phyloP scores from a whole-genome alignment of 2,888 invertebrate genomes.

The Metellina segmentata region DNA sequence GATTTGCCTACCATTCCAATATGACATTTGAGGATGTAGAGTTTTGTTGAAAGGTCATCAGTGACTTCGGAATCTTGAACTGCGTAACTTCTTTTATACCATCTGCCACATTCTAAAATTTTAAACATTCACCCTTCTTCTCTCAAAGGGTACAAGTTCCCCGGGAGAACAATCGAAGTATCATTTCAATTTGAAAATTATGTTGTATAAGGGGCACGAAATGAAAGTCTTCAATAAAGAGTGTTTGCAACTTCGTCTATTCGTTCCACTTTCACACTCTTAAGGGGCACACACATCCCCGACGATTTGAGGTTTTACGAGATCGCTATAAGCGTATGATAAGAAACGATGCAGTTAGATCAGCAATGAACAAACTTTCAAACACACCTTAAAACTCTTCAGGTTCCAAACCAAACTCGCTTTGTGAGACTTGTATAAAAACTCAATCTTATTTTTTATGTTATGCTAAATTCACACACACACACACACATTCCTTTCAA shows the following conservation, averaged over 20 bases:
- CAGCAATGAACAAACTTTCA: conserved; percentile 18
- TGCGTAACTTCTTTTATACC: conserved; percentile 3
- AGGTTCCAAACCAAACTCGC: conserved; percentile 20
- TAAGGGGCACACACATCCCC: not conserved
- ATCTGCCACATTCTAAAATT: conserved; percentile 16
- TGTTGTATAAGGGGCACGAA: conserved; percentile 6
- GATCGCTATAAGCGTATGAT: not conserved
- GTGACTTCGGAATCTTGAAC: no score
- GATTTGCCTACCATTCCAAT: no score
- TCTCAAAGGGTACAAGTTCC: conserved; percentile 39
- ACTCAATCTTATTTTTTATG: conserved; percentile 39
- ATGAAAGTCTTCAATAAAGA: conserved; percentile 16
- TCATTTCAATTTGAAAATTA: conserved; percentile 48
- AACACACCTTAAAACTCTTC: not conserved
- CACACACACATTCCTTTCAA: conserved; percentile 18
- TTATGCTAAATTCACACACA: not conserved
- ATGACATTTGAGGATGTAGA: no score
- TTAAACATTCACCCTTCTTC: conserved; percentile 6
- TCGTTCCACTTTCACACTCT: conserved; percentile 78
- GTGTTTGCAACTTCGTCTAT: conserved; percentile 16
- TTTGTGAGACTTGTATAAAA: conserved; percentile 21
- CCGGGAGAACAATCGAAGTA: not conserved
- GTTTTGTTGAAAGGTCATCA: no score
- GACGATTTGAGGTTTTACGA: no score
- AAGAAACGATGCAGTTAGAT: not conserved